These are phyloP conservation scores for Palythoa heliodiscus DNA, from an alignment of 92 coral and sea anemone genomes.

Conservation along the genomic window DNA sequence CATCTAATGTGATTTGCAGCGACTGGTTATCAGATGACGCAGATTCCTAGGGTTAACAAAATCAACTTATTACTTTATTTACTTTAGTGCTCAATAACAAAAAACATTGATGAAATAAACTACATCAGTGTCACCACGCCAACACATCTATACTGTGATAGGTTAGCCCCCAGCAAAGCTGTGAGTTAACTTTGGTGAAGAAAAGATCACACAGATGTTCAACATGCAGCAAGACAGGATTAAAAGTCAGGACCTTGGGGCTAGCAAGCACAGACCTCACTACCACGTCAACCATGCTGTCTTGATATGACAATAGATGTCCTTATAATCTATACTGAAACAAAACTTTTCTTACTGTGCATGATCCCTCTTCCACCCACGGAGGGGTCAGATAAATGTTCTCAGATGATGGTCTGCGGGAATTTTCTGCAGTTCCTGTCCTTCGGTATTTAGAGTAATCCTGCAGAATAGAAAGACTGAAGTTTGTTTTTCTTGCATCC, in stretches of 20 bases:
- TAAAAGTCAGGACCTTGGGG: too few relatives aligned
- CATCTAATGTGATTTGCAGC: conserved; percentile 70
- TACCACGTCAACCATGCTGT: too few relatives aligned
- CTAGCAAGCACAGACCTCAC: too few relatives aligned
- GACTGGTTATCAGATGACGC: conserved; percentile 46
- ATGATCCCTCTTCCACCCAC: conserved; percentile 98
- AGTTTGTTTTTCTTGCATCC: neutral
- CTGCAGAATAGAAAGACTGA: conserved; percentile 39
- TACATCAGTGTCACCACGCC: too few relatives aligned
- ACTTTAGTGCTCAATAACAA: too few relatives aligned
- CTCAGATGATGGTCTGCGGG: conserved; percentile 95
- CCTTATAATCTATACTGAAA: neutral
- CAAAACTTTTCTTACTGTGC: conserved; percentile 57
- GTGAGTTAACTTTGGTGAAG: too few relatives aligned
- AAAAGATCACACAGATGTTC: too few relatives aligned
- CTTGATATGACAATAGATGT: too few relatives aligned
- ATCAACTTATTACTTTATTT: neutral
- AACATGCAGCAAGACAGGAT: too few relatives aligned
- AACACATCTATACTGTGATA: too few relatives aligned
- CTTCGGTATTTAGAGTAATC: conserved; percentile 88
- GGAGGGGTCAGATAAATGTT: conserved; percentile 97
- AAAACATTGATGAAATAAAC: too few relatives aligned
- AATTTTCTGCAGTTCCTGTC: conserved; percentile 82
- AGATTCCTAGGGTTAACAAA: conserved; percentile 32
- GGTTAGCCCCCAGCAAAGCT: too few relatives aligned